Conservation (phyloP, 2,113 vertebrate species). For the Sapajus apella region DNA sequence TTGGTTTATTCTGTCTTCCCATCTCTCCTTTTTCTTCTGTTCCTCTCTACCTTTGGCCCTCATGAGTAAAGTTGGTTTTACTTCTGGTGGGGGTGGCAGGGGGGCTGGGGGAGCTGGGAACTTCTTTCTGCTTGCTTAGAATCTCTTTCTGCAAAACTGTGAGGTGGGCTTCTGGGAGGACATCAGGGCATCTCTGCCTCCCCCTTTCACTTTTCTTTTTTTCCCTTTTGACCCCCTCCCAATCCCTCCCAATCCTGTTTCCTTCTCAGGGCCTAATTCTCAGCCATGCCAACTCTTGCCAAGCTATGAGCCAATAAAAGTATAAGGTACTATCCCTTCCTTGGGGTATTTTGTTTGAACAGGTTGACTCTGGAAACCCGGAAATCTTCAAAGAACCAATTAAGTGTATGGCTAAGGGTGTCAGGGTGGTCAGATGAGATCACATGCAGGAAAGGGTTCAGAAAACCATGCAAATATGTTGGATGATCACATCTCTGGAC, state of each 20-base stretch:
- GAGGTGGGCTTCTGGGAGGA: neutral
- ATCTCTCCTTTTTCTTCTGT: neutral
- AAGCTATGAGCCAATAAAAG: neutral
- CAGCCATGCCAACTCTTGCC: conserved; percentile 6
- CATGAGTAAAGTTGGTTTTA: neutral
- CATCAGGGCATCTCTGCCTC: rapidly evolving
- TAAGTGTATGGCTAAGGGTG: neutral
- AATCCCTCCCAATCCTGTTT: neutral
- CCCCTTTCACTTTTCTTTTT: neutral
- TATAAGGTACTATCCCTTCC: neutral
- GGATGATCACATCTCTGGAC: neutral
- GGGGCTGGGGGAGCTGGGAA: neutral
- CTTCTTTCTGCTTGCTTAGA: neutral
- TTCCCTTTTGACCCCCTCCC: too few species aligned
- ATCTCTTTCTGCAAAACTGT: neutral
- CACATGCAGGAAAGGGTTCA: neutral
- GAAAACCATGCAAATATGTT: neutral
- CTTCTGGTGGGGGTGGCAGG: neutral
- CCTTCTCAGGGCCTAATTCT: neutral
- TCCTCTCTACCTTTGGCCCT: neutral
- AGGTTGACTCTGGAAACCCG: conserved; percentile 34
- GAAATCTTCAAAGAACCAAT: conserved; percentile 16
- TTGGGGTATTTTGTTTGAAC: conserved; percentile 10
- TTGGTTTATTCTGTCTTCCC: conserved; percentile 74
- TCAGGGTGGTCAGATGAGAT: neutral